phyloP scores from a whole-genome alignment of 2,113 vertebrate species.

The Acanthochromis polyacanthus region DNA sequence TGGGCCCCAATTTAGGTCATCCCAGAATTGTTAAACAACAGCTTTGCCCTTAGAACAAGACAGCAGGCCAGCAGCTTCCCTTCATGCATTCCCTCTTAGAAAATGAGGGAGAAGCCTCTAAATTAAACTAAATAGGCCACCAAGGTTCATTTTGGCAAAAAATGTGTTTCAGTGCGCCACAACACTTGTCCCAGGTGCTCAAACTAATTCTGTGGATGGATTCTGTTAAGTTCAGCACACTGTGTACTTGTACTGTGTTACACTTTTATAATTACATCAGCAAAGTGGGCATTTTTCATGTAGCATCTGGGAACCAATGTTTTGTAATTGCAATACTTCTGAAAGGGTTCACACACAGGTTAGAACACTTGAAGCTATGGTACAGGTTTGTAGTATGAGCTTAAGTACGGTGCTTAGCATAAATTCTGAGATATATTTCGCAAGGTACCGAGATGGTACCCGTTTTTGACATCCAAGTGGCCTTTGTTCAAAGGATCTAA shows the following conservation, averaged over 20 bases:
- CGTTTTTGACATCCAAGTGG: too few species aligned
- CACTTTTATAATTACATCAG: slow-evolving; percentile 28
- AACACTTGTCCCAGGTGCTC: slow-evolving; percentile 39
- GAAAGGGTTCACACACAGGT: slow-evolving; percentile 45
- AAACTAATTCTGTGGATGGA: slow-evolving; percentile 30
- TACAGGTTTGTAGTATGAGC: neutral
- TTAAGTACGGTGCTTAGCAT: too few species aligned
- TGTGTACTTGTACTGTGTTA: slow-evolving; percentile 14
- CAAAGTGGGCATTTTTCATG: slow-evolving; percentile 23
- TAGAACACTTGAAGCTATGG: slow-evolving; percentile 5
- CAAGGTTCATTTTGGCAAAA: slow-evolving; percentile 33
- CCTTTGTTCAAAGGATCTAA: too few species aligned
- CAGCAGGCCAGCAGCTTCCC: slow-evolving; percentile 36
- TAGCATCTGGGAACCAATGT: slow-evolving; percentile 25
- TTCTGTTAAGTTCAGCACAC: slow-evolving; percentile 24
- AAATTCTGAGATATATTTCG: too few species aligned
- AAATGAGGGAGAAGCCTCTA: slow-evolving; percentile 29
- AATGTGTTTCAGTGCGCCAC: slow-evolving; percentile 1
- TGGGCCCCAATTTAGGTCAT: slow-evolving; percentile 76
- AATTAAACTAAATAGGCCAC: slow-evolving; percentile 58
- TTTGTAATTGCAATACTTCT: slow-evolving; percentile 37
- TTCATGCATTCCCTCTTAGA: neutral
- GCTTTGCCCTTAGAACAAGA: slow-evolving; percentile 64
- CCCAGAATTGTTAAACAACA: slow-evolving; percentile 63
- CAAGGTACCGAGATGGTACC: too few species aligned